These are phyloP conservation scores for Brachyhypopomus occidentalis DNA, from an alignment of 2,113 vertebrate genomes.

Conservation along the genomic window DNA sequence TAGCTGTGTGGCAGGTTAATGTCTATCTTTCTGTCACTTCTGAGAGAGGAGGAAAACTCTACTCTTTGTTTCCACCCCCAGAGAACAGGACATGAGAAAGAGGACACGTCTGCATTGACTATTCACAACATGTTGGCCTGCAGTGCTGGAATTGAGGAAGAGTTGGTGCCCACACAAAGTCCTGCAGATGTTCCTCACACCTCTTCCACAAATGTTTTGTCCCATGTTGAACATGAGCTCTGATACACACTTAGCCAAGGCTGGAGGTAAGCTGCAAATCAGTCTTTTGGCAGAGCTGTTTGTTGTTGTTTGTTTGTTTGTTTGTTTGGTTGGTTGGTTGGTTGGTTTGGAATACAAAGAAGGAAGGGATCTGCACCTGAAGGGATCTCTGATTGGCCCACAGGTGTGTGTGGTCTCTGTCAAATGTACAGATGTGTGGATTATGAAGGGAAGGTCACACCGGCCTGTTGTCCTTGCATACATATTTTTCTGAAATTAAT, in stretches of 20 bases:
- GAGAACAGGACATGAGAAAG: conserved; percentile 19
- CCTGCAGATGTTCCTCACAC: background rate
- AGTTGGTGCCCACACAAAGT: background rate
- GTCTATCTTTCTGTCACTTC: conserved; percentile 28
- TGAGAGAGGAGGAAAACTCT: conserved; percentile 4
- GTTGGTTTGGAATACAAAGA: background rate
- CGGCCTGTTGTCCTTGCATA: background rate
- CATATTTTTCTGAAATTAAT: conserved; percentile 14
- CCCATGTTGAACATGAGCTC: conserved; percentile 10
- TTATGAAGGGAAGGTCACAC: conserved; percentile 1
- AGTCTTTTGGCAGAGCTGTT: conserved; percentile 12
- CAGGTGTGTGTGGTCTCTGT: background rate
- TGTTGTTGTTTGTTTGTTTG: background rate
- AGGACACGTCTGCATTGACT: conserved; percentile 1
- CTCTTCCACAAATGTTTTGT: background rate
- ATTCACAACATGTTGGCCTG: conserved; percentile 25
- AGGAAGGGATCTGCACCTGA: background rate
- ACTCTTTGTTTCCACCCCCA: background rate
- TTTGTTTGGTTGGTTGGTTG: no score
- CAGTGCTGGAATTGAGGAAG: background rate
- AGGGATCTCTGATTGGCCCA: background rate
- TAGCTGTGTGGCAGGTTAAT: conserved; percentile 22
- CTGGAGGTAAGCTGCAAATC: conserved; percentile 21
- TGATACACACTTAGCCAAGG: conserved; percentile 12
- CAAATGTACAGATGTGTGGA: conserved; percentile 4